Conservation (phyloP, 2,113 vertebrate genomes). For the Serinus canaria region DNA sequence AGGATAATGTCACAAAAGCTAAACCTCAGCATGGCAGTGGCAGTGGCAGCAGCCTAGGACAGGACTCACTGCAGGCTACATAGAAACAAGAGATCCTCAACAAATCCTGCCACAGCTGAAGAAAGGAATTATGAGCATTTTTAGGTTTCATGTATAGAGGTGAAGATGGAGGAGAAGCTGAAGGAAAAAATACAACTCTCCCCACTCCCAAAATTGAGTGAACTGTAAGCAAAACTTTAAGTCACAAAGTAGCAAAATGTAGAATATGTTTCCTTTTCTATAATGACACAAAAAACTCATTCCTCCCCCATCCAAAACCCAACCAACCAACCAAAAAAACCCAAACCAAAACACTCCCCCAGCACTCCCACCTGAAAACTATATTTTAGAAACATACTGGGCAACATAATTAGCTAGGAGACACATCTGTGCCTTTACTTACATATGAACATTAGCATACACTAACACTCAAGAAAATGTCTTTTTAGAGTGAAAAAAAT, state of each 20-base stretch:
- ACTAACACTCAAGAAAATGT: not conserved
- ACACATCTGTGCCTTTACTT: not conserved
- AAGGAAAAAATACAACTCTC: not conserved
- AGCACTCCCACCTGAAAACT: not conserved
- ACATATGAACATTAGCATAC: not conserved
- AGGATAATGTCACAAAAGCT: not conserved
- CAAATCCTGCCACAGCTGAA: not conserved
- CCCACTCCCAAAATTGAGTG: not conserved
- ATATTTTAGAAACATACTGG: not conserved
- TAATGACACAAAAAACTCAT: not conserved
- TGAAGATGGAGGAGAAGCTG: not conserved
- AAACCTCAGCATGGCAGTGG: not conserved
- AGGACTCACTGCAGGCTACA: not conserved
- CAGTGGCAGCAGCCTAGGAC: not conserved
- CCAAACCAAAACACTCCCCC: not conserved
- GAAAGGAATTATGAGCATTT: not conserved
- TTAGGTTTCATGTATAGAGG: not conserved
- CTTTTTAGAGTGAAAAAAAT: not conserved
- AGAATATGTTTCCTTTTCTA: not conserved
- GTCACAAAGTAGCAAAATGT: not conserved
- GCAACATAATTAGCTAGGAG: not conserved
- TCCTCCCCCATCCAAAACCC: not conserved
- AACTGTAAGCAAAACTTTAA: not conserved
- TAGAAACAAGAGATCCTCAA: not conserved
- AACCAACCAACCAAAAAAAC: not conserved